Evolutionary conservation across 92 coral and sea anemone species (phyloP).

Genomic region (Siderastrea radians): DNA sequence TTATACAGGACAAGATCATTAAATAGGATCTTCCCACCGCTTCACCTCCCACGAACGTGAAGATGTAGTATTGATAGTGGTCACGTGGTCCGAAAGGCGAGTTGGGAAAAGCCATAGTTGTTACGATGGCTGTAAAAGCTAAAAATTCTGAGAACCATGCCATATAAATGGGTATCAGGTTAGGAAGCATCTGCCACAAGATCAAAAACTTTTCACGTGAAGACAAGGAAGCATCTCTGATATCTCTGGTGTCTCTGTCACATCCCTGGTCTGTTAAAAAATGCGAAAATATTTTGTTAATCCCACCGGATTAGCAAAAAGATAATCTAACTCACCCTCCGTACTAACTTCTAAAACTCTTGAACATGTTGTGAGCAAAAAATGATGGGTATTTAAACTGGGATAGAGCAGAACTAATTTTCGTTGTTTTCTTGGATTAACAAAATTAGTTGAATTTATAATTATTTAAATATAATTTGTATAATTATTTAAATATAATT

Average conservation of each 20-base stretch:
- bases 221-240: constrained; percentile 34
- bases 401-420: no score
- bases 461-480: no score
- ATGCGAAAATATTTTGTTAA: neutral
- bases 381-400: no score
- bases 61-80: constrained; percentile 85
- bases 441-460: no score
- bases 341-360: neutral
- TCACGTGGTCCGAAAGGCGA: constrained; percentile 89
- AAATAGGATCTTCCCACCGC: constrained; percentile 84
- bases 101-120: constrained; percentile 84
- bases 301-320: neutral
- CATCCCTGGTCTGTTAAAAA: constrained; percentile 3
- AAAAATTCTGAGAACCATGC: constrained; percentile 85
- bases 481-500: no score
- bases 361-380: neutral
- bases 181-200: constrained; percentile 65
- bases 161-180: constrained; percentile 60
- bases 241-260: constrained; percentile 3
- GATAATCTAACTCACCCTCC: neutral
- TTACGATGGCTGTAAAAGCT: constrained; percentile 72
- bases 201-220: constrained; percentile 64
- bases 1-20: constrained; percentile 56
- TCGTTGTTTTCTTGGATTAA: no score
- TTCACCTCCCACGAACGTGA: constrained; percentile 69